These are phyloP conservation scores for Lasioglossum vierecki DNA, from an alignment of 2,888 invertebrate species.

Conservation along the genomic window DNA sequence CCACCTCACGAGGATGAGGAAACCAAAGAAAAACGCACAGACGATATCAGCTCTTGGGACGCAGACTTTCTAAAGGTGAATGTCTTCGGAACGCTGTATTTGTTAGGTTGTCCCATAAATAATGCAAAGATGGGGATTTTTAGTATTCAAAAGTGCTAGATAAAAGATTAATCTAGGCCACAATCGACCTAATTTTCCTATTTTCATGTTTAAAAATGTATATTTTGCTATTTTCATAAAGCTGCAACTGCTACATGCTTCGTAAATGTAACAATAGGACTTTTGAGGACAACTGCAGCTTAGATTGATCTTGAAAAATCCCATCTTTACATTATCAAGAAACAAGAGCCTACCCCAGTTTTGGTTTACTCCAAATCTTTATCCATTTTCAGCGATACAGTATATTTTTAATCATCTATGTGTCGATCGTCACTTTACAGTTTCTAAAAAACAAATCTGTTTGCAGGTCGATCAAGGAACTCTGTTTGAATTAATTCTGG, in stretches of 20 bases:
- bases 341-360: too few species aligned
- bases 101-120: not conserved
- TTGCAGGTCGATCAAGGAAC: slow-evolving; percentile 96
- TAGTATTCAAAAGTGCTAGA: too few species aligned
- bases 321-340: too few species aligned
- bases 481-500: slow-evolving; percentile 97
- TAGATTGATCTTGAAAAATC: too few species aligned
- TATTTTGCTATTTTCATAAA: too few species aligned
- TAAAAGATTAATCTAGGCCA: too few species aligned
- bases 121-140: not conserved
- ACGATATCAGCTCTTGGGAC: slow-evolving; percentile 99
- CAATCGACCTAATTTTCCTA: too few species aligned
- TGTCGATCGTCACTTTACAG: not conserved
- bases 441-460: not conserved
- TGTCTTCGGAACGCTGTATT: not conserved
- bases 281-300: too few species aligned
- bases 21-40: slow-evolving; percentile 98
- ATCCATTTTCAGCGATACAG: not conserved
- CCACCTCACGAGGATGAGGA: slow-evolving; percentile 98
- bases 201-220: too few species aligned
- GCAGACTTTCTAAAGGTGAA: slow-evolving; percentile 96
- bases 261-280: too few species aligned
- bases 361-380: too few species aligned
- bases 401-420: not conserved
- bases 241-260: too few species aligned